A percentile compares a stretch with the other conserved stretches of the same genome.
phyloP scores from a whole-genome alignment of 2,888 invertebrate genomes.

The Apamea epomidion region DNA sequence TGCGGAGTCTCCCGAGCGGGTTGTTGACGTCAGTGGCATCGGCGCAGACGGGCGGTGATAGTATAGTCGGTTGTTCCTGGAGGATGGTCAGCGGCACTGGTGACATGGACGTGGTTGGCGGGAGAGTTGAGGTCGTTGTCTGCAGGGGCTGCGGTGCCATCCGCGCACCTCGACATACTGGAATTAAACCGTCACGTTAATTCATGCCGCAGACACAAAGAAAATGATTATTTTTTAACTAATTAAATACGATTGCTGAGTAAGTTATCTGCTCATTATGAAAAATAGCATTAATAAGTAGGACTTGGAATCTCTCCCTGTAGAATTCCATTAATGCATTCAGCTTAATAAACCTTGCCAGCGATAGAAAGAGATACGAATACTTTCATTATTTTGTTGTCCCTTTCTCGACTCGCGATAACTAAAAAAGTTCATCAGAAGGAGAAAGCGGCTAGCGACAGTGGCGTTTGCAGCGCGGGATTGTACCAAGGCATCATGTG shows the following conservation, averaged over 20 bases:
- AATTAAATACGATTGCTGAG: not conserved
- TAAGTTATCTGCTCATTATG: not conserved
- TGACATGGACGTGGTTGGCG: conserved; percentile 66
- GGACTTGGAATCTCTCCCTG: not conserved
- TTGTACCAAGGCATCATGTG: conserved; percentile 84
- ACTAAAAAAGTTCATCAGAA: conserved; percentile 82
- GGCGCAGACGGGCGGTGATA: conserved; percentile 74
- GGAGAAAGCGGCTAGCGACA: conserved; percentile 91
- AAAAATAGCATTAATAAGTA: conserved; percentile 1
- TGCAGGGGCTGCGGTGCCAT: conserved; percentile 65
- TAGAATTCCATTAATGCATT: not conserved
- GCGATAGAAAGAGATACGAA: conserved; percentile 63
- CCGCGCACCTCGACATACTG: conserved; percentile 78
- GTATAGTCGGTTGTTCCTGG: conserved; percentile 73
- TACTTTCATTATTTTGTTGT: conserved; percentile 58
- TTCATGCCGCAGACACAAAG: not conserved
- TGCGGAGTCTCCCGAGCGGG: conserved; percentile 84
- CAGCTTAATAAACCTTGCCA: conserved; percentile 14
- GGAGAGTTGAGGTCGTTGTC: conserved; percentile 66
- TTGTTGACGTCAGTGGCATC: conserved; percentile 76
- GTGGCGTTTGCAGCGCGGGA: conserved; percentile 87
- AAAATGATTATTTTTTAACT: not conserved
- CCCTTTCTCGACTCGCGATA: conserved; percentile 68
- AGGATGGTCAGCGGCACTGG: conserved; percentile 72
- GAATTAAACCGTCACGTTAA: conserved; percentile 22